Conservation (phyloP, 30 jellyfish, hydroid and myxozoan genomes). For the Aurelia aurita region DNA sequence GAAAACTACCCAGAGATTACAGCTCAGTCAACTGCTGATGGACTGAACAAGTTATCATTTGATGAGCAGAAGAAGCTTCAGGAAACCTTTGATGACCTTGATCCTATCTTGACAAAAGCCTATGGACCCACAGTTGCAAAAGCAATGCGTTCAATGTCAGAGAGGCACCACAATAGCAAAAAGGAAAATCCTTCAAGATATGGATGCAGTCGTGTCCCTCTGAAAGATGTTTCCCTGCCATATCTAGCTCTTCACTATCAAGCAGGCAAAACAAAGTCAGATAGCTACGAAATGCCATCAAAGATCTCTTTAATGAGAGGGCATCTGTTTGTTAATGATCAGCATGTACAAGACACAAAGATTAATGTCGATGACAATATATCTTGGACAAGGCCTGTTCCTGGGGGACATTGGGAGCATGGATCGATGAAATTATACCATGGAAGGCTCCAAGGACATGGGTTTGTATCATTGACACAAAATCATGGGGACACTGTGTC, state of each 20-base stretch:
- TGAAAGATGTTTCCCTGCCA: slow-evolving; percentile 41
- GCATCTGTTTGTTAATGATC: slow-evolving; percentile 41
- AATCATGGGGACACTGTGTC: slow-evolving; percentile 43
- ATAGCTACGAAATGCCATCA: slow-evolving; percentile 51
- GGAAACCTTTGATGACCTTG: slow-evolving; percentile 22
- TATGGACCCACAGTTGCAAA: slow-evolving; percentile 51
- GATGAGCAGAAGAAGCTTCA: slow-evolving; percentile 37
- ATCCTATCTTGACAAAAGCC: slow-evolving; percentile 42
- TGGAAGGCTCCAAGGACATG: slow-evolving; percentile 31
- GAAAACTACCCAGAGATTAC: slow-evolving; percentile 64
- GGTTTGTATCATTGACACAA: slow-evolving; percentile 45
- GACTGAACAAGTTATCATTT: slow-evolving; percentile 44
- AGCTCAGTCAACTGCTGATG: slow-evolving; percentile 25
- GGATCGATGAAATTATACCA: slow-evolving; percentile 38
- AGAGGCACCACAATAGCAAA: slow-evolving; percentile 6
- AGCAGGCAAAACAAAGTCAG: slow-evolving; percentile 35
- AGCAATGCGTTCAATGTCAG: slow-evolving; percentile 56
- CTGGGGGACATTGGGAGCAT: slow-evolving; percentile 68
- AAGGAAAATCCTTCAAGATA: neutral
- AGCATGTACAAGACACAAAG: slow-evolving; percentile 27
- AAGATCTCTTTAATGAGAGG: slow-evolving; percentile 46
- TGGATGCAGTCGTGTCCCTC: neutral
- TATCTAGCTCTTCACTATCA: slow-evolving; percentile 22
- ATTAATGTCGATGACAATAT: slow-evolving; percentile 18
- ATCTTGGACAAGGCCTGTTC: slow-evolving; percentile 59